These are phyloP conservation scores for Trachelipus rathkii DNA, from an alignment of 1,140 invertebrate genomes.

Conservation along the genomic window DNA sequence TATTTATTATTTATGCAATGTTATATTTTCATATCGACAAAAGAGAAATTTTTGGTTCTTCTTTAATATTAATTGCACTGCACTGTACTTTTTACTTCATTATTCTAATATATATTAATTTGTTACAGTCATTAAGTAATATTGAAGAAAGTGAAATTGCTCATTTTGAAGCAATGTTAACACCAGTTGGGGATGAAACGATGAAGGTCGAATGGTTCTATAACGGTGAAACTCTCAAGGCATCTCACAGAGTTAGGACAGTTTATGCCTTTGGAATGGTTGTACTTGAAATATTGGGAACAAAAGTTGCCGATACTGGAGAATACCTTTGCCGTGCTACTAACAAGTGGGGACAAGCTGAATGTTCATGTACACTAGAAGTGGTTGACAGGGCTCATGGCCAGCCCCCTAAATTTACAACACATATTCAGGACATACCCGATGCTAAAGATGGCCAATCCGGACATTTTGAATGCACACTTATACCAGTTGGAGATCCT, in stretches of 20 bases:
- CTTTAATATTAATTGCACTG: too few species aligned
- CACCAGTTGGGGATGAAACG: slow-evolving; percentile 88
- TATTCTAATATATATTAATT: slow-evolving; percentile 23
- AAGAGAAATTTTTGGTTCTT: too few species aligned
- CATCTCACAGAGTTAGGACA: slow-evolving; percentile 78
- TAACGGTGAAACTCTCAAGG: slow-evolving; percentile 80
- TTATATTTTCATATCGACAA: too few species aligned
- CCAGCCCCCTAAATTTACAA: slow-evolving; percentile 80
- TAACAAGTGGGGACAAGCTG: slow-evolving; percentile 80
- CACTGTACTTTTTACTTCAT: too few species aligned
- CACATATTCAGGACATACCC: slow-evolving; percentile 76
- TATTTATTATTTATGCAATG: too few species aligned
- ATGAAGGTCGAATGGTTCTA: slow-evolving; percentile 98
- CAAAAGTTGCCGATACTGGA: slow-evolving; percentile 72
- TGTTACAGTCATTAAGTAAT: slow-evolving; percentile 65
- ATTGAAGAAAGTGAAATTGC: slow-evolving; percentile 83
- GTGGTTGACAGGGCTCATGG: slow-evolving; percentile 78
- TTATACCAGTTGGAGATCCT: slow-evolving; percentile 87
- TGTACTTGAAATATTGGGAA: slow-evolving; percentile 83
- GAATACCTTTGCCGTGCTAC: slow-evolving; percentile 78
- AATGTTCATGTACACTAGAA: slow-evolving; percentile 75
- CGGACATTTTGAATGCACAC: slow-evolving; percentile 86
- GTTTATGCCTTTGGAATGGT: slow-evolving; percentile 93
- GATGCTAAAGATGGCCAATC: slow-evolving; percentile 86
- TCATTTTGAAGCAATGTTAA: slow-evolving; percentile 88